These are phyloP conservation scores for Fissipunctia ypsillon DNA, from an alignment of 2,888 invertebrate genomes.

Conservation along the genomic window DNA sequence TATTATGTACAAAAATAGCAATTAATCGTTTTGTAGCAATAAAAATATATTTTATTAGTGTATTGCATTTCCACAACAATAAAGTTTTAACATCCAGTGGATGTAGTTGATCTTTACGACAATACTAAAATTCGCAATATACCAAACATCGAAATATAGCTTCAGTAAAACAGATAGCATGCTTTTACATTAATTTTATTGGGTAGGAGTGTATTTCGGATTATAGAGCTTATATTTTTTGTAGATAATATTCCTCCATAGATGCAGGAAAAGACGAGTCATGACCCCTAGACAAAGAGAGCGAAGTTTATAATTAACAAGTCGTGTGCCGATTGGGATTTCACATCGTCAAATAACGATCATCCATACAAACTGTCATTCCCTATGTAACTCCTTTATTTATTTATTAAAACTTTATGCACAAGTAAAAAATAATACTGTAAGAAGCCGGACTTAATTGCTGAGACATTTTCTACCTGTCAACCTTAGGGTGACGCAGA, in stretches of 20 bases:
- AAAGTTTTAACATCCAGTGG: constrained; percentile 47
- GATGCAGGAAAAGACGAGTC: not conserved
- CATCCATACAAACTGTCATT: not conserved
- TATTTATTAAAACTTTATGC: too few species aligned
- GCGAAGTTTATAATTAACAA: not conserved
- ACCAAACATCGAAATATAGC: constrained; percentile 45
- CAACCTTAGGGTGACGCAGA: too few species aligned
- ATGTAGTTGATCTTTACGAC: constrained; percentile 53
- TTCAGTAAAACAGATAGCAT: constrained; percentile 29
- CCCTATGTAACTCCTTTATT: not conserved
- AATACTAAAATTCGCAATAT: constrained; percentile 42
- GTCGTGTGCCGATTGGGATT: too few species aligned
- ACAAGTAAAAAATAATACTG: too few species aligned
- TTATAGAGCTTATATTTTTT: constrained; percentile 18
- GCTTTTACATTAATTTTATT: constrained; percentile 41
- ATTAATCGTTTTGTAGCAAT: constrained; percentile 50
- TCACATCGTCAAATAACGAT: not conserved
- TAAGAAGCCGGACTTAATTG: too few species aligned
- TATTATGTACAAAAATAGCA: constrained; percentile 31
- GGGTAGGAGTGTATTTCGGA: constrained; percentile 3
- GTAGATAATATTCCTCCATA: not conserved
- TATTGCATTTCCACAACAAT: constrained; percentile 48
- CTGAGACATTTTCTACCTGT: too few species aligned
- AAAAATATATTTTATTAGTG: constrained; percentile 43
- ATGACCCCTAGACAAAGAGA: not conserved